Percentiles rank a stretch among this genome's conserved stretches.
These are phyloP conservation scores for Ochropacha duplaris DNA, from an alignment of 2,888 invertebrate species.

Conservation along the genomic window DNA sequence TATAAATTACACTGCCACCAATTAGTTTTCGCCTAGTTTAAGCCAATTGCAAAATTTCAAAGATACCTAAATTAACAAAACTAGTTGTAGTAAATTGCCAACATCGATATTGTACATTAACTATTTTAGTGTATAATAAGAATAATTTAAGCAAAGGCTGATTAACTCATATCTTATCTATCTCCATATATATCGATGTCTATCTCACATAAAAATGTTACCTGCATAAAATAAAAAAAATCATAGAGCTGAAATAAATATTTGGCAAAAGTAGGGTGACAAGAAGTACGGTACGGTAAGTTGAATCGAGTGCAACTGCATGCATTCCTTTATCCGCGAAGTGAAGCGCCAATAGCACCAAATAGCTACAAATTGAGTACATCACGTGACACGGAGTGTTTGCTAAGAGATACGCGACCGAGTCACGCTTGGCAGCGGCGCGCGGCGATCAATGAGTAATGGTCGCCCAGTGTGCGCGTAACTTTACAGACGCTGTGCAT, in stretches of 20 bases:
- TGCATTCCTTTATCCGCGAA: slow-evolving; percentile 41
- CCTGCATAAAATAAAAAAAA: neutral
- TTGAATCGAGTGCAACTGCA: slow-evolving; percentile 19
- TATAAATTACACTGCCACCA: slow-evolving; percentile 34
- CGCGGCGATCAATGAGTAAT: slow-evolving; percentile 35
- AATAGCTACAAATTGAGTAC: slow-evolving; percentile 62
- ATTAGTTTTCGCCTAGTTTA: slow-evolving; percentile 51
- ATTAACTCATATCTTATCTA: no score
- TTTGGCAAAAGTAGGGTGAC: slow-evolving; percentile 10
- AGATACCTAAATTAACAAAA: slow-evolving; percentile 27
- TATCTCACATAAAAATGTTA: neutral
- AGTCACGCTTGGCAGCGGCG: slow-evolving; percentile 33
- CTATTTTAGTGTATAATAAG: slow-evolving; percentile 22
- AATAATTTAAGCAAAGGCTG: slow-evolving; percentile 8
- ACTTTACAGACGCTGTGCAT: neutral
- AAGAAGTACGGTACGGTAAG: slow-evolving; percentile 6
- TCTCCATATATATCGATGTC: neutral
- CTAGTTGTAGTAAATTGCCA: slow-evolving; percentile 1
- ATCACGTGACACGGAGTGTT: slow-evolving; percentile 47
- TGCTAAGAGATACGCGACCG: slow-evolving; percentile 44
- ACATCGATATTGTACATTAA: neutral
- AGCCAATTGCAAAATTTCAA: slow-evolving; percentile 37
- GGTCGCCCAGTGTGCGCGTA: slow-evolving; percentile 12
- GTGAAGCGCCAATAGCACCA: slow-evolving; percentile 50
- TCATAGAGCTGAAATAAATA: neutral